Evolutionary conservation across 2,113 vertebrate species (phyloP), one percentile per base, ranked within the genome.

Genomic region (Dipodomys merriami): DNA sequence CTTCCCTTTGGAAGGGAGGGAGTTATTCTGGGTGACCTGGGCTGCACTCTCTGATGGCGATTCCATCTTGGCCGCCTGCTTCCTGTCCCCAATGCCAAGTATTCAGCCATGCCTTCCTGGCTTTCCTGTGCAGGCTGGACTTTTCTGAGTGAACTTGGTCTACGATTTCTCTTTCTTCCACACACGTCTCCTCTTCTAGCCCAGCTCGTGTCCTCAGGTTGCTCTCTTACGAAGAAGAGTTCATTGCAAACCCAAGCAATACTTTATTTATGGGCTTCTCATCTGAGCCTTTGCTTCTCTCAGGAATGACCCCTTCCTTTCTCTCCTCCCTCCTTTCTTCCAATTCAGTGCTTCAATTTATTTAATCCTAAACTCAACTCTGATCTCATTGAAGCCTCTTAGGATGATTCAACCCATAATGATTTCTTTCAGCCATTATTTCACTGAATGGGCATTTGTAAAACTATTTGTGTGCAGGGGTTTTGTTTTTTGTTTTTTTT

Each of bases 21-120:
- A 7, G 60, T 33, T 81, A 88, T 90, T 67, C 92, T 90, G 44
- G 19, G 69, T 91, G 96, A 91, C 94, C 93, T 80, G 85, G 94
- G 35, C 82, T 93, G 81, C 73, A 39, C 94, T 83, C 88, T 84
- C 78, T 80, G 78, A 79, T 92, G 93, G 74, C 71, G 84, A 95
- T 87, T 93, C 96, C 90, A 91, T 94, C 94, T 95, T 86, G 85
- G 85, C 94, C 16, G 94, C 85, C 87, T 72, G 30, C 53, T 96
- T 96, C 90, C 93, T 90, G 82, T 77, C 60, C 90, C 64, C 13
- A 0, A 7, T 57, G 94, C 93, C 91, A 87, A 84, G 87, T 29
- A 15, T 82, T 91, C 76, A 35, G 73, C 69, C 65, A n/a, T 30
- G 90, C 83, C 68, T 84, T 60, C 69, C 89, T 57, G 84, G 64